Evolutionary conservation across 1,140 invertebrate species (phyloP), one percentile per base, ranked within the genome.

Genomic region (Heterodera carotae): DNA sequence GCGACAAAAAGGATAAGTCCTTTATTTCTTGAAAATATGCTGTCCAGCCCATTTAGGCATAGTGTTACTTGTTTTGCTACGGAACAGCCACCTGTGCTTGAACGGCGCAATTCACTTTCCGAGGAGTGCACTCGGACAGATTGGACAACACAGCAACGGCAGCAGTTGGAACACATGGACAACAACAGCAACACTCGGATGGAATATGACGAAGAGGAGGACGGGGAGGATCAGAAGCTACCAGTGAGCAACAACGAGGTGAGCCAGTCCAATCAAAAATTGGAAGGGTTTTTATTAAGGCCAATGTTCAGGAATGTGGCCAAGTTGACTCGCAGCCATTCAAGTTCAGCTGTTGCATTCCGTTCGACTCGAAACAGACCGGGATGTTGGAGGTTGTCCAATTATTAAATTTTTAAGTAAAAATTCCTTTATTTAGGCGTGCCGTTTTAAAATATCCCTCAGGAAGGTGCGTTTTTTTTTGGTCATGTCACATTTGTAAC

Each of bases 281-380:
- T 6, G 18, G 36, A n/a, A 53, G 36, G 8, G 6, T 18, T 48
- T 70, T 33, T 1, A 75, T 34, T 25, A 34, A 22, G 27, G 53
- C 10, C 10, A 72, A 18, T 72, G 33, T 36, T 25, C 8, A 56
- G 18, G 76, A 77, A 31, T 18, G 56, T 27, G 56, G 53, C 6
- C 43, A 77, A 31, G 36, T 74, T 33, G 36, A 77, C 29, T 15
- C 76, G 85, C 92, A 92, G 18, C 91, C 92, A 82, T 97, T 96
- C 89, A 91, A 92, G 82, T 98, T 98, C 89, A 91, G 92, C 72
- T 97, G 95, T 90, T 97, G 97, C 90, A 96, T 98, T 93, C 94
- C 93, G 86, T 95, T 95, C 66, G 97, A 94, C 72, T 68, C 66
- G 89, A 93, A 94, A 34, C 93, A 93, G 64, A 97, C 94, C 3